phyloP scores from a whole-genome alignment of 2,113 vertebrate species.

The Poeciliopsis turrubarensis region DNA sequence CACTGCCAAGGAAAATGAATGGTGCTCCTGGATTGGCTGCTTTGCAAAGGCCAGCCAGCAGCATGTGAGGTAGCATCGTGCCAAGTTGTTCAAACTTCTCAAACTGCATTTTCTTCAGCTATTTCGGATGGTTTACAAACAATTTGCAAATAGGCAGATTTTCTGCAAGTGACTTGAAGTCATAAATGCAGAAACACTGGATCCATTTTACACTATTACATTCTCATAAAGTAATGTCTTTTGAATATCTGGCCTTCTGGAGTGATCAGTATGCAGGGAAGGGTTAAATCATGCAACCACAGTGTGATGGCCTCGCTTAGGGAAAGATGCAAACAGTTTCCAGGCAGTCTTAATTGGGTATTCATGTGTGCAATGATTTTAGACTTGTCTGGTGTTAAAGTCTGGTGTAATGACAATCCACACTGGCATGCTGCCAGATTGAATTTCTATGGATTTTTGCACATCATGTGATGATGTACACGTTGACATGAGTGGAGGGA shows the following conservation, averaged over 20 bases:
- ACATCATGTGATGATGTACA: slow-evolving; percentile 56
- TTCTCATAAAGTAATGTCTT: not conserved
- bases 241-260: not conserved
- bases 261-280: not conserved
- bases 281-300: slow-evolving; percentile 6
- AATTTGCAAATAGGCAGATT: too few species aligned
- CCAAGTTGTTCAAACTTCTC: too few species aligned
- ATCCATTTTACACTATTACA: not conserved
- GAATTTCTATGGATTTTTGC: slow-evolving; percentile 59
- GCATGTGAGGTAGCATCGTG: too few species aligned
- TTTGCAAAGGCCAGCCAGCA: too few species aligned
- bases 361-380: slow-evolving; percentile 63
- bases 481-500: slow-evolving; percentile 55
- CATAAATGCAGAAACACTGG: too few species aligned
- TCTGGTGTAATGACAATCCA: slow-evolving; percentile 61
- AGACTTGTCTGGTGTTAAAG: slow-evolving; percentile 44
- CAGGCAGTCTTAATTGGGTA: slow-evolving; percentile 40
- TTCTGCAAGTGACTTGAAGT: too few species aligned
- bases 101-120: too few species aligned
- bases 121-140: too few species aligned
- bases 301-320: slow-evolving; percentile 23
- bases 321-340: slow-evolving; percentile 28
- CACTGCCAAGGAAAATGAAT: too few species aligned
- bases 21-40: too few species aligned
- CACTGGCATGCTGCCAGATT: slow-evolving; percentile 64